Percentiles rank a stretch among this genome's conserved stretches.
phyloP scores from a whole-genome alignment of 2,888 invertebrate genomes.

The Cephus spinipes region DNA sequence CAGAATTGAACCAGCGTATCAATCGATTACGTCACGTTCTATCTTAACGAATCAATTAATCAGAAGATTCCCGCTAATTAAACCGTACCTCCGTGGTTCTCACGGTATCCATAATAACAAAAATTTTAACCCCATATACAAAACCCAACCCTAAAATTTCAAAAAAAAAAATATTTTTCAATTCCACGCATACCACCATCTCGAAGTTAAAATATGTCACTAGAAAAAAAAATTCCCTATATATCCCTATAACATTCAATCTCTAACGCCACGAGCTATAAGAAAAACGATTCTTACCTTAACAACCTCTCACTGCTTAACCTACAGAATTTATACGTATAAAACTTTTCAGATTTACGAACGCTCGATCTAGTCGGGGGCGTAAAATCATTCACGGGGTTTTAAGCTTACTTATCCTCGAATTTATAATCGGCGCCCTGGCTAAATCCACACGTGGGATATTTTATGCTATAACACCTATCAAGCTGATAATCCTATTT shows the following conservation, averaged over 20 bases:
- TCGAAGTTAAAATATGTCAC: background rate
- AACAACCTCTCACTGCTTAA: background rate
- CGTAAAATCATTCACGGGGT: background rate
- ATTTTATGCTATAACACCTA: background rate
- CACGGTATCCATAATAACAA: constrained; percentile 2
- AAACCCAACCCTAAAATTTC: background rate
- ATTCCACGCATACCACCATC: background rate
- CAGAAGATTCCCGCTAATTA: constrained; percentile 20
- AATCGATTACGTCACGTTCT: constrained; percentile 23
- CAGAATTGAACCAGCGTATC: constrained; percentile 17
- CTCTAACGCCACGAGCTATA: background rate
- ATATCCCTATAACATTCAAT: background rate
- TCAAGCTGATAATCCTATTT: constrained; percentile 8
- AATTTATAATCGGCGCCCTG: constrained; percentile 6
- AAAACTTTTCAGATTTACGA: background rate
- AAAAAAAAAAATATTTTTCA: background rate
- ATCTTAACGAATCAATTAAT: constrained; percentile 26
- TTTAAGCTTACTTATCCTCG: background rate
- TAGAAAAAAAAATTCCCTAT: background rate
- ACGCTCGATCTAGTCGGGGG: background rate
- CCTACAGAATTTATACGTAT: background rate
- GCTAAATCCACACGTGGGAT: constrained; percentile 6
- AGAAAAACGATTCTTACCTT: background rate
- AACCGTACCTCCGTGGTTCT: constrained; percentile 20
- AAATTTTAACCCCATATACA: background rate